Percentiles rank a stretch among this genome's conserved stretches.
These are phyloP conservation scores for Pollenia amentaria DNA, from an alignment of 2,888 invertebrate genomes.

Conservation along the genomic window DNA sequence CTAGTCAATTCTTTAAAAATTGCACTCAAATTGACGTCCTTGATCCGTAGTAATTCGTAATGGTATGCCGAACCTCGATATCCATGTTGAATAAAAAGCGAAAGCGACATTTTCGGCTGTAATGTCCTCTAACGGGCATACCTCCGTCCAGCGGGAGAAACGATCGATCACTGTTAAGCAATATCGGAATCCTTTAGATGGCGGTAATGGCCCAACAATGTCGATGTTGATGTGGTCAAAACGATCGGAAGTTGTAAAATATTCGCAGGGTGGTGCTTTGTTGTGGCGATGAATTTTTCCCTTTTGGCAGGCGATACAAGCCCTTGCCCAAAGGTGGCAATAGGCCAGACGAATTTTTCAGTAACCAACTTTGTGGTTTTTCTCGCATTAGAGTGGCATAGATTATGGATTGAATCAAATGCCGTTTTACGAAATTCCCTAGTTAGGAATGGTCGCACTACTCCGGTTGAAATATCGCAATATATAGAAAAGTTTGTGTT, in stretches of 20 bases:
- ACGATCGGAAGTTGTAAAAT: constrained; percentile 24
- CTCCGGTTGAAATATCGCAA: constrained; percentile 12
- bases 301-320: constrained; percentile 47
- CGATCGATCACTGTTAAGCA: constrained; percentile 53
- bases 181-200: constrained; percentile 25
- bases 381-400: constrained; percentile 51
- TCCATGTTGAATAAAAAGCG: constrained; percentile 27
- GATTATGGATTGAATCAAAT: constrained; percentile 25
- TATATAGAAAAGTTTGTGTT: constrained; percentile 2
- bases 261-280: constrained; percentile 23
- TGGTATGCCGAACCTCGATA: constrained; percentile 56
- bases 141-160: constrained; percentile 56
- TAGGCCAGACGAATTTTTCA: constrained; percentile 58
- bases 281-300: constrained; percentile 54
- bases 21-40: constrained; percentile 63
- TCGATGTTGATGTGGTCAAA: constrained; percentile 61
- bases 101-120: constrained; percentile 39
- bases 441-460: constrained; percentile 49
- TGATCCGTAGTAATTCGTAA: constrained; percentile 61
- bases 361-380: constrained; percentile 25
- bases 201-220: constrained; percentile 6
- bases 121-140: constrained; percentile 55
- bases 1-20: constrained; percentile 49
- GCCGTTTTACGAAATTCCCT: constrained; percentile 10
- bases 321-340: constrained; percentile 7